A percentile compares a stretch with the other conserved stretches of the same genome.
Evolutionary conservation across 2,797 vertebrate genomes (phyloP).

Genomic region (Pipistrellus kuhlii): DNA sequence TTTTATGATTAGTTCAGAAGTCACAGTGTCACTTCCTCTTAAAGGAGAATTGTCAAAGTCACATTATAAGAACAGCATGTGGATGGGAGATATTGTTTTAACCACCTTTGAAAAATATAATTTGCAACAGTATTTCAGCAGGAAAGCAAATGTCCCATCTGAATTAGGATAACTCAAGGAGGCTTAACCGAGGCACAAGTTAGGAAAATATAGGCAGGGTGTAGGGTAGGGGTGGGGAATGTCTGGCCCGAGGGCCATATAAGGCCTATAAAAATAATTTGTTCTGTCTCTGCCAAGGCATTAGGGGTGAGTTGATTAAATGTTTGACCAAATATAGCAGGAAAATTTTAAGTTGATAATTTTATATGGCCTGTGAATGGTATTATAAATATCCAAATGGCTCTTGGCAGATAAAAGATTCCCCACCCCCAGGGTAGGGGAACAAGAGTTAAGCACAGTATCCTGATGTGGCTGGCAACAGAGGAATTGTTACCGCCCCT

Average conservation of each 20-base stretch:
- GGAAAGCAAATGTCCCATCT: constrained; percentile 2
- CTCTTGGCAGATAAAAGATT: too few relatives aligned
- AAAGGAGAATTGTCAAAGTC: neutral
- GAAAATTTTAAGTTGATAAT: too few relatives aligned
- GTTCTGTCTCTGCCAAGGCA: too few relatives aligned
- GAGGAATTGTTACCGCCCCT: neutral
- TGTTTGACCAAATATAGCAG: too few relatives aligned
- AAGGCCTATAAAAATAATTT: too few relatives aligned
- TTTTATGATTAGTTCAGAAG: constrained; percentile 31
- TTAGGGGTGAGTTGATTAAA: too few relatives aligned
- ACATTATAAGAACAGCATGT: neutral
- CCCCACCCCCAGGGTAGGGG: neutral
- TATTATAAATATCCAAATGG: too few relatives aligned
- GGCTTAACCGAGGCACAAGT: neutral
- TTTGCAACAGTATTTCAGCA: neutral
- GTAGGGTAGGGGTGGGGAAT: neutral
- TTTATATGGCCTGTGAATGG: too few relatives aligned
- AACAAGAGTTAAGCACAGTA: neutral
- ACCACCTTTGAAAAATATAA: neutral
- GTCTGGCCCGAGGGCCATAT: too few relatives aligned
- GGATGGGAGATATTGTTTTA: neutral
- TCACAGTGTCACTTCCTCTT: neutral
- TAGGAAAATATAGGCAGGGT: neutral
- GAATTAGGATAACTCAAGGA: neutral
- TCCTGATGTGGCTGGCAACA: neutral